Evolutionary conservation across 2,888 invertebrate species (phyloP), one percentile per base, ranked within the genome.

Genomic region (Phanerotoma sp.): DNA sequence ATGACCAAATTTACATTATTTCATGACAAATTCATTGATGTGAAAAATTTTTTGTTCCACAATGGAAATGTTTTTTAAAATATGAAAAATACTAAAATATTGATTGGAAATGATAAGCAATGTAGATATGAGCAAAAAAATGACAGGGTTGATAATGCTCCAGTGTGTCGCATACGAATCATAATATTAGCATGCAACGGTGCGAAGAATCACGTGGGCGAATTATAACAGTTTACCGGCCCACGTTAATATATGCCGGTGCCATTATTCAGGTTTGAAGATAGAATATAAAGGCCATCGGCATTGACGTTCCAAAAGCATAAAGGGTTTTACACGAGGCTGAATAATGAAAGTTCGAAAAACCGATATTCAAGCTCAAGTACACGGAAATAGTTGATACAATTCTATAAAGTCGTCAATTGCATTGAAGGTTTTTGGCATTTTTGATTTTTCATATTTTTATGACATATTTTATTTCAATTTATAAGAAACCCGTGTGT

Each of bases 191-290:
- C 54, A 55, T 42, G 56, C 54, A 38, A 51, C 35, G 51, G 51
- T 33, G 58, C 22, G 44, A 52, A 48, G 48, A 47, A 38, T 54
- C 54, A 65, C 61, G 68, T 67, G 61, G 66, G 66, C 62, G 65
- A 70, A 68, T 64, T 67, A 64, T 66, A 69, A 65, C 67, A 70
- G 70, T 67, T 68, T 62, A 59, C 56, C 65, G 49, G 57, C 69
- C 68, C 64, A 70, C 68, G 64, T 62, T 32, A 25, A 37, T n/a
- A n/a, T 60, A 63, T 61, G 61, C 62, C 62, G 61, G 62, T 61
- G 61, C 65, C 62, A 66, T 67, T 67, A 66, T 57, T 68, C 68
- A 67, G 64, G 62, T 54, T 35, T 20, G 49, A 56, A 61, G 68
- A 66, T 66, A 65, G 64, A 61, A 56, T n/a, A n/a, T 58, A 61